Conservation (phyloP, 2,888 invertebrate genomes). For the Phymatocera aterrima region DNA sequence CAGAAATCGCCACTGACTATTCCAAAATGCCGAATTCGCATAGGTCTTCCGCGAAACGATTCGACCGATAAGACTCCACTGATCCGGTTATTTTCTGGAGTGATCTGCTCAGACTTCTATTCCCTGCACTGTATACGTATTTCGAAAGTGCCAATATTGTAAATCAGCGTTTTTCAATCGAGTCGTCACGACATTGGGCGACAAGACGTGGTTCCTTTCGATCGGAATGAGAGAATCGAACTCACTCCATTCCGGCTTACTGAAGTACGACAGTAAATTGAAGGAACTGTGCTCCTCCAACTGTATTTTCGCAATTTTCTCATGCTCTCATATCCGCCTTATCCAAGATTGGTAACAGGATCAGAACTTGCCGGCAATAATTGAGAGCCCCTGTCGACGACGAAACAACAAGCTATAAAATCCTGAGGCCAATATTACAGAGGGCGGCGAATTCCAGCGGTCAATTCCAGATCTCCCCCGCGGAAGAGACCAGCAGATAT, state of each 20-base stretch:
- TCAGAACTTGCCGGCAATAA: conserved; percentile 12
- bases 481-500: conserved; percentile 27
- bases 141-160: neutral
- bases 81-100: too few species aligned
- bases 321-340: neutral
- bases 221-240: neutral
- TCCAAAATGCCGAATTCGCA: too few species aligned
- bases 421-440: conserved; percentile 56
- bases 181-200: neutral
- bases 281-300: neutral
- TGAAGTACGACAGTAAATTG: neutral
- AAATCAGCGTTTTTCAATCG: neutral
- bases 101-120: too few species aligned
- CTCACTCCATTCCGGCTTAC: neutral
- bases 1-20: too few species aligned
- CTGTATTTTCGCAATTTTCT: neutral
- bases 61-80: too few species aligned
- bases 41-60: too few species aligned
- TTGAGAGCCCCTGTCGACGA: conserved; percentile 55
- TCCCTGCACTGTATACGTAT: too few species aligned
- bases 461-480: conserved; percentile 55
- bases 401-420: conserved; percentile 61
- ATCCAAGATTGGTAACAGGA: neutral
- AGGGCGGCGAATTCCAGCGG: conserved; percentile 56
- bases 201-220: neutral